These are phyloP conservation scores for Amphimedon queenslandica DNA, from an alignment of 37 sponge, comb jelly and placozoan genomes.

Conservation along the genomic window DNA sequence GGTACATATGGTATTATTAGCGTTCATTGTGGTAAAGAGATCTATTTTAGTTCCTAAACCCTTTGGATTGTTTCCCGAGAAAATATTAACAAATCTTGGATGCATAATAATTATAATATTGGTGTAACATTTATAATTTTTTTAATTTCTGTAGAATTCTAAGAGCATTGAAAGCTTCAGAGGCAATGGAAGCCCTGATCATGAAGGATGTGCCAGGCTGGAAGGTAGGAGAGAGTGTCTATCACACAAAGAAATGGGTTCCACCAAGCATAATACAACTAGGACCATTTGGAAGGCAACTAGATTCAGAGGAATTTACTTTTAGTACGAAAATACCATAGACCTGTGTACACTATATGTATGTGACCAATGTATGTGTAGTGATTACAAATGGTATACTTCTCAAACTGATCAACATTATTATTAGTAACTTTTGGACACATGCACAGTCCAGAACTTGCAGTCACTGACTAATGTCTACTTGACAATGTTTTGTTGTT, in stretches of 20 bases:
- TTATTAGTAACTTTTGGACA: too few relatives aligned
- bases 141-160: conserved; percentile 52
- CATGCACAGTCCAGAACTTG: too few relatives aligned
- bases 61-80: background rate
- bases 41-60: background rate
- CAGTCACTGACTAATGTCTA: too few relatives aligned
- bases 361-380: background rate
- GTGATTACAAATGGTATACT: background rate
- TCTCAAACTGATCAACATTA: too few relatives aligned
- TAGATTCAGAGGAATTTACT: background rate
- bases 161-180: conserved; percentile 57
- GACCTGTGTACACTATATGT: background rate
- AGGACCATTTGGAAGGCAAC: background rate
- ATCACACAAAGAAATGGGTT: conserved; percentile 81
- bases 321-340: background rate
- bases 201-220: conserved; percentile 87
- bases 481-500: background rate
- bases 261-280: conserved; percentile 53
- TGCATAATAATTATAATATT: background rate
- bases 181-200: conserved; percentile 77
- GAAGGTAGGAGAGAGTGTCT: conserved; percentile 80
- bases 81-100: too few relatives aligned
- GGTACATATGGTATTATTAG: too few relatives aligned
- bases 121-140: background rate
- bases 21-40: too few relatives aligned